Base-by-base conservation (phyloP, 2,113 vertebrate genomes). In the Ciconia maguari region DNA sequence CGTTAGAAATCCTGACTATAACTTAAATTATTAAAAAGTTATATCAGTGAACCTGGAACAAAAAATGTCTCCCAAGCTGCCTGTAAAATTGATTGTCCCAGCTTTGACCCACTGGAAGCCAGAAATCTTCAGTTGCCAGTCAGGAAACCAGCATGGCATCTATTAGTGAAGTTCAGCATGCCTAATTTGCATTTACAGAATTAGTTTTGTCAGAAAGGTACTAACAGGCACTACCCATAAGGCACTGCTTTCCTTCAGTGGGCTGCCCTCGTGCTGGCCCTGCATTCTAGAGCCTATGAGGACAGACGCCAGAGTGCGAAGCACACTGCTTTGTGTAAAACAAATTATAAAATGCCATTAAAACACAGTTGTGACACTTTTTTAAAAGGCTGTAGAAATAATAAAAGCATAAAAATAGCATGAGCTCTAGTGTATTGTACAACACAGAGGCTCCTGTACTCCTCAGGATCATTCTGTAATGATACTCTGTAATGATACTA, bases 181-280 rank as follows among this genome's bases (percentile, higher is more conserved):
- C 9, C 19, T 66, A 51, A 30, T 19, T 62, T 81, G 26, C 1
- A 0, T 55, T 91, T 87, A 82, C 21, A 58, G 57, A 81, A 78
- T 16, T 41, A 44, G 16, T 91, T 94, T 65, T 70, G 30, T 61
- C 44, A 61, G 76, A 89, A 89, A 91, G 49, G 24, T 81, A 30
- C 36, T 1, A 7, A 18, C 11, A 90, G 61, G 8, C 1, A 0
- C 15, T 74, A 55, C 20, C 11, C 2, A 1, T 30, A 44, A 70
- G 29, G 10, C 18, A 65, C 12, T 2, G 1, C 11, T 86, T 65
- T 69, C 55, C 27, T n/a, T 77, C 34, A 42, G 41, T 2, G 4
- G 25, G 10, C 19, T 87, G 21, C 27, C 30, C 11, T 83, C 0
- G 2, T 27, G 5, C 21, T 83, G 41, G 30, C 30, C 8, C 19